phyloP scores from a whole-genome alignment of 2,888 invertebrate species.

The Branchellion lobata region DNA sequence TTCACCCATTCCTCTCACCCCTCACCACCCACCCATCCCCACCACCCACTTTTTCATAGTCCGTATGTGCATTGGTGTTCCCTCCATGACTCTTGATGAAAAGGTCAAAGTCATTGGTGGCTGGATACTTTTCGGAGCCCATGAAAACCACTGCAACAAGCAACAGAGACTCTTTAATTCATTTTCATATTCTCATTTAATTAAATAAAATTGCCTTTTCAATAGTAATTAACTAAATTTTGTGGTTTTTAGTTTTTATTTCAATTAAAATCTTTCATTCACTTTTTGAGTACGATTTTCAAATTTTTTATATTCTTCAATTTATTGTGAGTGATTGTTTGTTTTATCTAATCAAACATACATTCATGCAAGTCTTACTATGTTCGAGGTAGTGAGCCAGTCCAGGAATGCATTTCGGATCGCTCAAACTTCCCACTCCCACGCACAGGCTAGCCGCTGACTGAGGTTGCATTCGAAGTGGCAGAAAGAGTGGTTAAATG shows the following conservation, averaged over 20 bases:
- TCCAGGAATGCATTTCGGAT: constrained; percentile 60
- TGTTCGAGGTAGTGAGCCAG: constrained; percentile 62
- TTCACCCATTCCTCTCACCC: no score
- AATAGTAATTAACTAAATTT: no score
- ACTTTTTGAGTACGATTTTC: no score
- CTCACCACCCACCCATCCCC: no score
- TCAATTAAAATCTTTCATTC: background rate
- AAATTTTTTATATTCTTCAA: no score
- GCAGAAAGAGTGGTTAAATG: no score
- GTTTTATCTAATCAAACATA: background rate
- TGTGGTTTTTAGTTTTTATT: background rate
- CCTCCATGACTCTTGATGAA: constrained; percentile 76
- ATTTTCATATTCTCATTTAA: no score
- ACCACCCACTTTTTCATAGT: constrained; percentile 68
- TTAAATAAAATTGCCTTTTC: background rate
- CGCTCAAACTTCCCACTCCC: constrained; percentile 59
- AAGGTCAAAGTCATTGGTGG: constrained; percentile 81
- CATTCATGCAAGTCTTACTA: constrained; percentile 55
- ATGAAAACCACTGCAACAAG: constrained; percentile 85
- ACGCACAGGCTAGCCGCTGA: constrained; percentile 59
- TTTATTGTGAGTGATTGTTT: no score
- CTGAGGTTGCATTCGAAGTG: constrained; percentile 50
- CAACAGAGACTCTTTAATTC: constrained; percentile 41
- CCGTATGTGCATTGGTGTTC: constrained; percentile 81
- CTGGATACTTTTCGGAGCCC: constrained; percentile 84